Conservation (phyloP, 1,140 invertebrate genomes). For the Aleiodes sp. region DNA sequence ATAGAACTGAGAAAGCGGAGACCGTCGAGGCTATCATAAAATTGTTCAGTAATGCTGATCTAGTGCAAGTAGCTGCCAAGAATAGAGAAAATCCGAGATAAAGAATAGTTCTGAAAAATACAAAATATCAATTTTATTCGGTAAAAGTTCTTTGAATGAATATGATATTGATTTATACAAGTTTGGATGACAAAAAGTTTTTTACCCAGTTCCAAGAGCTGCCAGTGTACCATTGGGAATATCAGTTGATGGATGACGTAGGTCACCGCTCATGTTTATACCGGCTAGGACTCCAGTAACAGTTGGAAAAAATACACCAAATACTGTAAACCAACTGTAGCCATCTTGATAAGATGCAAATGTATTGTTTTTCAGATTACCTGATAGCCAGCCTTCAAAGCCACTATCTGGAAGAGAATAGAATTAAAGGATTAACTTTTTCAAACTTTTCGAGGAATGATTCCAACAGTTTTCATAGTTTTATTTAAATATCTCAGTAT, state of each 20-base stretch:
- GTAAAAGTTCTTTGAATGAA: neutral
- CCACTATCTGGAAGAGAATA: constrained; percentile 75
- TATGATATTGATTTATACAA: constrained; percentile 12
- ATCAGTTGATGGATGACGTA: constrained; percentile 88
- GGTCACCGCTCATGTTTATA: constrained; percentile 97
- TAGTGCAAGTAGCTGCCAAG: constrained; percentile 86
- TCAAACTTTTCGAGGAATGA: no score
- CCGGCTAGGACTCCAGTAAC: constrained; percentile 94
- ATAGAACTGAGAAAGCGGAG: constrained; percentile 80
- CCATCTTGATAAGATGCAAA: constrained; percentile 81
- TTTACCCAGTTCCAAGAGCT: constrained; percentile 85
- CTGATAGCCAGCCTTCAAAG: constrained; percentile 85
- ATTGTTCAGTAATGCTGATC: constrained; percentile 78
- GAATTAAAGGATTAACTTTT: no score
- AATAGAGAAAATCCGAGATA: constrained; percentile 91
- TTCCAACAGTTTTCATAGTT: neutral
- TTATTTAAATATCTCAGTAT: no score
- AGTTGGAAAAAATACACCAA: constrained; percentile 95
- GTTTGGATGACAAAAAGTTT: constrained; percentile 18
- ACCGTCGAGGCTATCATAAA: constrained; percentile 93
- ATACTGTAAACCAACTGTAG: constrained; percentile 90
- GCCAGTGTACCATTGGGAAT: constrained; percentile 95
- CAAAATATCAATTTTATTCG: constrained; percentile 39
- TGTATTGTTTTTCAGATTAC: constrained; percentile 84
- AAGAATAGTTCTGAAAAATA: constrained; percentile 80